Evolutionary conservation across 2,888 invertebrate species (phyloP).

Genomic region (Hydrotaea cyrtoneurina): DNA sequence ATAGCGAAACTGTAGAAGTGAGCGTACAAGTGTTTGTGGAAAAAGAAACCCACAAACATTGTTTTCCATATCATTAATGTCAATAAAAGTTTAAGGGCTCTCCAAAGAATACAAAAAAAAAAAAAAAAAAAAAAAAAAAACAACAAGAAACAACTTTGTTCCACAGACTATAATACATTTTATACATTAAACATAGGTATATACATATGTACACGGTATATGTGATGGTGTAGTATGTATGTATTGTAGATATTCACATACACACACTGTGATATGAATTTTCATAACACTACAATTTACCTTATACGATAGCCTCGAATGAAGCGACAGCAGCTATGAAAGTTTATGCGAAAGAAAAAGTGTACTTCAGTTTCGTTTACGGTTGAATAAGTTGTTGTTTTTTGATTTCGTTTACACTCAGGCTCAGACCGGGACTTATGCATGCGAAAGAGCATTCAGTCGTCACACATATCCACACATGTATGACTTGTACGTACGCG

Average conservation of each 20-base stretch:
- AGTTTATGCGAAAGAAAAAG: constrained; percentile 13
- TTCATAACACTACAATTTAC: constrained; percentile 5
- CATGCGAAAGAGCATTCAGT: not conserved
- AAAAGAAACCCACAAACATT: not conserved
- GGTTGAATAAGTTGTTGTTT: constrained; percentile 23
- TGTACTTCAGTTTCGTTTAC: constrained; percentile 13
- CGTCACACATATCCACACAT: not conserved
- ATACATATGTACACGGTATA: not conserved
- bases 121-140: not conserved
- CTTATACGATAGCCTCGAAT: constrained; percentile 10
- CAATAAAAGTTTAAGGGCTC: constrained; percentile 33
- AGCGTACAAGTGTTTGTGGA: not conserved
- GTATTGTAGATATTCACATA: not conserved
- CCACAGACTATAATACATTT: not conserved
- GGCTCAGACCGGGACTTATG: not conserved
- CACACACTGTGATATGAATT: not conserved
- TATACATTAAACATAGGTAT: not conserved
- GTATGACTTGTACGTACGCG: not conserved
- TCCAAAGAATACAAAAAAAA: not conserved
- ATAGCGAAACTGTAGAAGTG: not conserved
- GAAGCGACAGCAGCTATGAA: constrained; percentile 13
- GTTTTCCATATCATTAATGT: constrained; percentile 18
- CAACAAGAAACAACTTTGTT: not conserved
- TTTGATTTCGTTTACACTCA: constrained; percentile 29
- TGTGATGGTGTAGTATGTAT: not conserved